Base-by-base conservation (phyloP, 2,113 vertebrate species). In the Ploceus nigricollis region DNA sequence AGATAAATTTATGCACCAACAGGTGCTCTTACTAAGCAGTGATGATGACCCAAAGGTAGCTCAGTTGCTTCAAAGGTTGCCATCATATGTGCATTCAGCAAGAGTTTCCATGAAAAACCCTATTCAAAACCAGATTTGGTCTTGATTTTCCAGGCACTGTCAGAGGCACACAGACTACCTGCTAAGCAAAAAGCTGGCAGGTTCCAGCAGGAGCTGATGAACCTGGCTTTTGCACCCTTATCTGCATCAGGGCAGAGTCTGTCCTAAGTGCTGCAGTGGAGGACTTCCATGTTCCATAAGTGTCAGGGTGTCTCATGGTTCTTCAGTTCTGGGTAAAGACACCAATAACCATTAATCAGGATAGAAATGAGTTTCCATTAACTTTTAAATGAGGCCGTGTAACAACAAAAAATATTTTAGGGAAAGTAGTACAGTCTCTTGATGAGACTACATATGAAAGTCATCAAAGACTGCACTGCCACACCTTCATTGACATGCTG, bases 281-380 rank as follows among this genome's bases (percentile, higher is more conserved):
- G 30, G 24, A 79, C 12, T 79, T 82, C 15, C 30, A 54, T 0
- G 2, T 4, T 45, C 31, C 0, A 0, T 15, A 53, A 44, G 28
- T n/a, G 15, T 66, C 56, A 82, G 15, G 4, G 3, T 50, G 12
- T 45, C 39, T 82, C 44, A 24, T 19, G 20, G 9, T 50, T 63
- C n/a, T 76, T 77, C 53, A 64, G 20, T 56, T 66, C 73, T 79
- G 21, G 15, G 42, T 27, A 40, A 90, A 82, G 22, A 63, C 57
- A 69, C 4, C 9, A 23, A 19, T 28, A 44, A 56, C 3, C 4
- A 44, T 18, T 27, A 24, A 45, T 47, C 15, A 42, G 33, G 13
- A 15, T 24, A 82, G 30, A 94, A 93, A 63, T 15, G 2, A 2
- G 21, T 70, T 23, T 78, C 42, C 12, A 19, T 10, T 30, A 73